A percentile compares a stretch with the other conserved stretches of the same genome.
Evolutionary conservation across 2,797 vertebrate species (phyloP).

Genomic region (Onychomys leucogaster): DNA sequence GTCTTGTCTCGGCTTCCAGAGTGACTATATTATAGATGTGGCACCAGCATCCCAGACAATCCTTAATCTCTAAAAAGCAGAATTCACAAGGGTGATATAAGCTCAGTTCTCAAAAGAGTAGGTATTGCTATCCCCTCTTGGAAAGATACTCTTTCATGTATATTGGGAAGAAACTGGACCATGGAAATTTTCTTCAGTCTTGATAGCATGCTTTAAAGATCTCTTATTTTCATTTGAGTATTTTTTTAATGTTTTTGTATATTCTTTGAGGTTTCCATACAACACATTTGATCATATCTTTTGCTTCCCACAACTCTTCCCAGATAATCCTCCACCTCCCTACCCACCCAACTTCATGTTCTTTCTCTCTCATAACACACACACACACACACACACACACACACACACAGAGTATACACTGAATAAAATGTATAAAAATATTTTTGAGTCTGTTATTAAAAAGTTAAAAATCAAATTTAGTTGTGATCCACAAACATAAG

Average conservation of each 20-base stretch:
- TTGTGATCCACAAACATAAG: background rate
- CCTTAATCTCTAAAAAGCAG: background rate
- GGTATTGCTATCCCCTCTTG: background rate
- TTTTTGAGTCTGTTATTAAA: background rate
- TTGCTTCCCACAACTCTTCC: background rate
- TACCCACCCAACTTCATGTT: background rate
- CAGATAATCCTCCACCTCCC: background rate
- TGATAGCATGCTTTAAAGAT: background rate
- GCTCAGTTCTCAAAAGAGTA: background rate
- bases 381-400: background rate
- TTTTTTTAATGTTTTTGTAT: background rate
- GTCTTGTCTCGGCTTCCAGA: background rate
- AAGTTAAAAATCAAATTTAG: background rate
- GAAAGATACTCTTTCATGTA: background rate
- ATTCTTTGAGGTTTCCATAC: background rate
- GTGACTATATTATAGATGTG: background rate
- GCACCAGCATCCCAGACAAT: background rate
- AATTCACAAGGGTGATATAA: background rate
- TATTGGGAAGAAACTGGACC: background rate
- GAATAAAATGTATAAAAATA: background rate
- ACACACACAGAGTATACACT: background rate
- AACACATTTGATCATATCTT: background rate
- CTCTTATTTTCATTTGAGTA: background rate
- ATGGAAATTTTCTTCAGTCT: background rate
- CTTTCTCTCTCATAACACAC: background rate